A percentile compares a stretch with the other conserved stretches of the same genome.
Conservation (phyloP, 2,113 vertebrate genomes). For the Perognathus longimembris region DNA sequence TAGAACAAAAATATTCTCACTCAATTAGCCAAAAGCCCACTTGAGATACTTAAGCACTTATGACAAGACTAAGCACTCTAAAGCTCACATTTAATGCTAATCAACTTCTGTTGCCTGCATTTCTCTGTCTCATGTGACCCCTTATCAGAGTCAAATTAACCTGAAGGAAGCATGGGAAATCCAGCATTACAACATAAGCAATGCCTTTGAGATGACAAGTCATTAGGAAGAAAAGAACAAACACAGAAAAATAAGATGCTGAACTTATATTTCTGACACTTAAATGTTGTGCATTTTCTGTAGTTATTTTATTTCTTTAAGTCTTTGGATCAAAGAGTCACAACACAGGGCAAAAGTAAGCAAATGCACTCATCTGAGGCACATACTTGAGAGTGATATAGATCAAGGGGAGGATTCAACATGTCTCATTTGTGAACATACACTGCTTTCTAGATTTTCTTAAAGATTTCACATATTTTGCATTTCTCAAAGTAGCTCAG, state of each 20-base stretch:
- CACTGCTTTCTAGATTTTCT: not conserved
- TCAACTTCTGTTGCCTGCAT: not conserved
- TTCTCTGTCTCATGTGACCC: conserved; percentile 18
- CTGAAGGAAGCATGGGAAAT: not conserved
- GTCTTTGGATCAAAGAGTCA: conserved; percentile 10
- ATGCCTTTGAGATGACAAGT: conserved; percentile 12
- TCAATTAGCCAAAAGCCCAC: conserved; percentile 1
- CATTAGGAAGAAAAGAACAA: not conserved
- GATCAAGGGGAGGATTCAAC: not conserved
- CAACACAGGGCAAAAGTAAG: conserved; percentile 13
- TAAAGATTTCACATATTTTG: not conserved
- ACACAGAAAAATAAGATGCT: not conserved
- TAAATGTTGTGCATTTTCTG: not conserved
- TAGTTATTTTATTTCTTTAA: conserved; percentile 45
- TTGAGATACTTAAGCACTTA: not conserved
- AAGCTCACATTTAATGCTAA: not conserved
- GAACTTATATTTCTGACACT: not conserved
- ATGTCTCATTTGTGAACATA: not conserved
- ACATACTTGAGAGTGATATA: not conserved
- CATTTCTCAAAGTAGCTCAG: conserved; percentile 34
- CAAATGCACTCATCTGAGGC: not conserved
- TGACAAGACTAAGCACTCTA: not conserved
- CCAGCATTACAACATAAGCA: not conserved
- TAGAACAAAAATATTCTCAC: not conserved
- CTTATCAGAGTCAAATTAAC: conserved; percentile 22